Percentiles rank a stretch among this genome's conserved stretches.
Conservation (phyloP, 2,113 vertebrate genomes). For the Heloderma charlesbogerti region DNA sequence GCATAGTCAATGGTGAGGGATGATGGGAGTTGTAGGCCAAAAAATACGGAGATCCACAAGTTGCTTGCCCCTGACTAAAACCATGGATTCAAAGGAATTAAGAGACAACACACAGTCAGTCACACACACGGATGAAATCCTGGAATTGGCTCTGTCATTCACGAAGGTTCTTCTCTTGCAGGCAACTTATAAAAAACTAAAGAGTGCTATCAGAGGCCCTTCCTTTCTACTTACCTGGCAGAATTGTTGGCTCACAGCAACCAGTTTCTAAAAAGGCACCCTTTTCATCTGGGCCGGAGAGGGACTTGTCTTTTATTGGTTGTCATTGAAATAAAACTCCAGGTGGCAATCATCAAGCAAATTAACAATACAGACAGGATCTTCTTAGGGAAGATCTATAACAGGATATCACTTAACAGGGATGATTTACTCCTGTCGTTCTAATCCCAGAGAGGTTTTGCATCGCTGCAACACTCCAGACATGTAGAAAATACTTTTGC, state of each 20-base stretch:
- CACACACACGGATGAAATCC: neutral
- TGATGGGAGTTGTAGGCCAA: too few species aligned
- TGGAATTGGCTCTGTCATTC: neutral
- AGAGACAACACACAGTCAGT: slow-evolving; percentile 9
- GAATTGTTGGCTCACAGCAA: neutral
- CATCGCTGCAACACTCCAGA: slow-evolving; percentile 26
- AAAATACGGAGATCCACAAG: too few species aligned
- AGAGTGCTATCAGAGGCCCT: neutral
- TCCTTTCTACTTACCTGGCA: neutral
- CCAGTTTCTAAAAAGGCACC: neutral
- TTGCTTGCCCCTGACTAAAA: neutral
- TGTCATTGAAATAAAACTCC: neutral
- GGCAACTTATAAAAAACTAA: neutral
- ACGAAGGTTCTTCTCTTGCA: neutral
- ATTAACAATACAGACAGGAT: slow-evolving; percentile 24
- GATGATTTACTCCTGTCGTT: slow-evolving; percentile 30
- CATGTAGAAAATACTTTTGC: slow-evolving; percentile 37
- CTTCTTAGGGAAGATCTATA: slow-evolving; percentile 12
- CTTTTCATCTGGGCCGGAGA: neutral
- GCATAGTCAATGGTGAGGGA: too few species aligned
- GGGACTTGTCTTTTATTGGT: neutral
- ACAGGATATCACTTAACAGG: slow-evolving; percentile 46
- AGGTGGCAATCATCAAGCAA: slow-evolving; percentile 30
- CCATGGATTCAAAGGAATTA: neutral
- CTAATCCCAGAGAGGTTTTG: slow-evolving; percentile 11